Conservation (phyloP, 1,140 invertebrate species). For the Papilio polytes region DNA sequence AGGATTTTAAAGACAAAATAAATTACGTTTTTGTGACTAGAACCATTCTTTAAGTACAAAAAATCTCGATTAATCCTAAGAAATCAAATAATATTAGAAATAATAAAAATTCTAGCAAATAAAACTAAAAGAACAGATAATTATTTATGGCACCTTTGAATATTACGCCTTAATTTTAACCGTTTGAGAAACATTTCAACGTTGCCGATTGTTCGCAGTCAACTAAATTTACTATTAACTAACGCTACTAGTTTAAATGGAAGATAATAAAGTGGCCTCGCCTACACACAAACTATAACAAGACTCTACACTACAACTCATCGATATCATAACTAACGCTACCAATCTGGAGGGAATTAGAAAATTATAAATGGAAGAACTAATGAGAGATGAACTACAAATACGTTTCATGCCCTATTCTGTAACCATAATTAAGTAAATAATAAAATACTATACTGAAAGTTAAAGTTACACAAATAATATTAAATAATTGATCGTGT, state of each 20-base stretch:
- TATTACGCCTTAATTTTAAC: not conserved
- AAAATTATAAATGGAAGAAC: conserved; percentile 67
- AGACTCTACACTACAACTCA: conserved; percentile 55
- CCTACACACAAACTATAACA: conserved; percentile 77
- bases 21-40: not conserved
- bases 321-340: conserved; percentile 48
- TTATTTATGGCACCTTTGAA: not conserved
- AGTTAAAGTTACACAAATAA: not conserved
- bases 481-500: not conserved
- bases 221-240: conserved; percentile 54
- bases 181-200: conserved; percentile 20
- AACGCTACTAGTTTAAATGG: conserved; percentile 67
- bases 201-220: conserved; percentile 44
- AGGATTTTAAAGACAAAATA: no score
- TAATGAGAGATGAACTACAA: conserved; percentile 38
- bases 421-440: not conserved
- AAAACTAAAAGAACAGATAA: not conserved
- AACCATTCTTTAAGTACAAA: not conserved
- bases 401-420: conserved; percentile 13
- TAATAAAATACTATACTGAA: not conserved
- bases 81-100: no score
- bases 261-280: conserved; percentile 75
- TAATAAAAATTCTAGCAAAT: no score
- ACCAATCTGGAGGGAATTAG: conserved; percentile 68
- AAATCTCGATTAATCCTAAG: not conserved